A percentile compares a stretch with the other conserved stretches of the same genome.
Conservation (phyloP, 1,140 invertebrate species). For the Drosophila tropicalis region DNA sequence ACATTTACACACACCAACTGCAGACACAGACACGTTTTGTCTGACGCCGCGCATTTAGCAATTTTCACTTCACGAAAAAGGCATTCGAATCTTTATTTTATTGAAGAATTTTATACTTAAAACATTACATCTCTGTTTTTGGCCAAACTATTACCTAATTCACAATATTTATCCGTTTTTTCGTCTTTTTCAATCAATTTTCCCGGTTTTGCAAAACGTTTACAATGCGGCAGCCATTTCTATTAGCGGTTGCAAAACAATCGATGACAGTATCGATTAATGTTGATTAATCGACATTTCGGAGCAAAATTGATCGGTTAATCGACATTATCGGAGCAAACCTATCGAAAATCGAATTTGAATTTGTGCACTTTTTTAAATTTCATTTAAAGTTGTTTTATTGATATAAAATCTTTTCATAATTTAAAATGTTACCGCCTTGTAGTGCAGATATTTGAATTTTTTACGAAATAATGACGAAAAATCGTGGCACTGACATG, state of each 20-base stretch:
- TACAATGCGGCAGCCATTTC: constrained; percentile 75
- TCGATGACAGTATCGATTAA: constrained; percentile 13
- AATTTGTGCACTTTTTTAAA: no score
- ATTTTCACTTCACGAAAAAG: not conserved
- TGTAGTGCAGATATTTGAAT: no score
- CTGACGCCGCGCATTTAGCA: constrained; percentile 1
- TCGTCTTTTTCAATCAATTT: constrained; percentile 49
- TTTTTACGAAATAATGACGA: no score
- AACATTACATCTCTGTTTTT: not conserved
- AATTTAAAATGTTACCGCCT: no score
- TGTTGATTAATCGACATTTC: no score
- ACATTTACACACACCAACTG: not conserved
- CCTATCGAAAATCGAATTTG: no score
- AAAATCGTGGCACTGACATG: no score
- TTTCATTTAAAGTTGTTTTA: no score
- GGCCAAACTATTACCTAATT: constrained; percentile 42
- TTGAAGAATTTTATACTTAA: not conserved
- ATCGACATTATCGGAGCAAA: no score
- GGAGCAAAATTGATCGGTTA: no score
- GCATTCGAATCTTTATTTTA: not conserved
- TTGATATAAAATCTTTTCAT: no score
- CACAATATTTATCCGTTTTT: constrained; percentile 36
- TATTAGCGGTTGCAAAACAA: not conserved
- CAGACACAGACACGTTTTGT: constrained; percentile 12
- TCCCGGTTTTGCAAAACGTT: constrained; percentile 66